Evolutionary conservation across 2,797 vertebrate genomes (phyloP).

Genomic region (Enteromius anoplus): DNA sequence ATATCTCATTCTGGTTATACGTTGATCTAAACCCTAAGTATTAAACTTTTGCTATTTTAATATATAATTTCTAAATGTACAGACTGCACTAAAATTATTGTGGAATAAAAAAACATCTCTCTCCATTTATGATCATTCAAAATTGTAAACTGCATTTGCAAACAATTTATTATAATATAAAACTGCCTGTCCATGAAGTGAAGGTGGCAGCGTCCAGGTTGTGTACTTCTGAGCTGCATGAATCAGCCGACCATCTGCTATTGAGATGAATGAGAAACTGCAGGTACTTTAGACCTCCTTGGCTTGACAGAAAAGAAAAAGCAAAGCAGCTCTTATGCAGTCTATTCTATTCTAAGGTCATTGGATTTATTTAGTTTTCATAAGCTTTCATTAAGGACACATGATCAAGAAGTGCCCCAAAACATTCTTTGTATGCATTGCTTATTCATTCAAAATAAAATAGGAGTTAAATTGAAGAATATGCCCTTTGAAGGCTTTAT

Average conservation of each 20-base stretch:
- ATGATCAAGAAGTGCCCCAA: background rate
- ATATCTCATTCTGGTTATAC: background rate
- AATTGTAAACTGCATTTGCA: background rate
- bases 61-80: background rate
- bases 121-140: background rate
- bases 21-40: background rate
- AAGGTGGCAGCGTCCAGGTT: background rate
- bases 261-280: slow-evolving; percentile 4
- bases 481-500: background rate
- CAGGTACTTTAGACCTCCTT: background rate
- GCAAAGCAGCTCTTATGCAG: background rate
- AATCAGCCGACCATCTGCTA: slow-evolving; percentile 12
- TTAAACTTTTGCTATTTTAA: background rate
- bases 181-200: slow-evolving; percentile 5
- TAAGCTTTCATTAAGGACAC: background rate
- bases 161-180: background rate
- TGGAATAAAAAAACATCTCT: background rate
- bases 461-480: background rate
- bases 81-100: background rate
- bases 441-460: slow-evolving; percentile 8
- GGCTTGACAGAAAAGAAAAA: background rate
- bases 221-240: background rate
- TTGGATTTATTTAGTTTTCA: background rate
- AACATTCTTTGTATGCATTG: too few relatives aligned
- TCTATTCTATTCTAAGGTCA: background rate